phyloP scores from a whole-genome alignment of 1,140 invertebrate species.

The Apis mellifera region DNA sequence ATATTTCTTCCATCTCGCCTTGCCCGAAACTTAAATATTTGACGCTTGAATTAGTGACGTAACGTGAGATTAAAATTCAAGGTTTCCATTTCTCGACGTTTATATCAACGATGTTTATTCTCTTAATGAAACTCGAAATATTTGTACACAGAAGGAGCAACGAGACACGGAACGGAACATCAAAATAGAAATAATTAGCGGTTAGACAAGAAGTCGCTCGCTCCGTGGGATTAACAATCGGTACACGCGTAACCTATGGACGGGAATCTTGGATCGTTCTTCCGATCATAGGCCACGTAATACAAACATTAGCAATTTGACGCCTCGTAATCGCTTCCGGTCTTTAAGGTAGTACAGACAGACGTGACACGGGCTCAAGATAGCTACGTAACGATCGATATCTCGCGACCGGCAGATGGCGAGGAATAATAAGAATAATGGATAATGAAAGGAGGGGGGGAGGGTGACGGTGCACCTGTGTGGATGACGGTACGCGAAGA shows the following conservation, averaged over 20 bases:
- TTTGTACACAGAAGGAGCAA: background rate
- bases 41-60: background rate
- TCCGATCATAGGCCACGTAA: slow-evolving; percentile 42
- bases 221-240: slow-evolving; percentile 34
- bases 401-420: slow-evolving; percentile 27
- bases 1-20: background rate
- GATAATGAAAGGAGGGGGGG: too few relatives aligned
- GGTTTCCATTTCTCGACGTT: too few relatives aligned
- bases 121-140: background rate
- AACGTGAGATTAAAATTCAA: background rate
- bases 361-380: slow-evolving; percentile 37
- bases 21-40: background rate
- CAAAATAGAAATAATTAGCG: background rate
- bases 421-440: slow-evolving; percentile 45
- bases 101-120: background rate
- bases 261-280: slow-evolving; percentile 17
- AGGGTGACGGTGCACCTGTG: slow-evolving; percentile 43
- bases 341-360: slow-evolving; percentile 34
- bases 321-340: slow-evolving; percentile 53
- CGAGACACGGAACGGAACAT: background rate
- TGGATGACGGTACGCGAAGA: slow-evolving; percentile 30
- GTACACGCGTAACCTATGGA: slow-evolving; percentile 19
- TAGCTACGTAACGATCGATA: slow-evolving; percentile 43
- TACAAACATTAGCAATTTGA: slow-evolving; percentile 51
- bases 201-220: slow-evolving; percentile 30